A percentile compares a stretch with the other conserved stretches of the same genome.
Conservation (phyloP, 2,888 invertebrate species). For the Lasioglossum vierecki region DNA sequence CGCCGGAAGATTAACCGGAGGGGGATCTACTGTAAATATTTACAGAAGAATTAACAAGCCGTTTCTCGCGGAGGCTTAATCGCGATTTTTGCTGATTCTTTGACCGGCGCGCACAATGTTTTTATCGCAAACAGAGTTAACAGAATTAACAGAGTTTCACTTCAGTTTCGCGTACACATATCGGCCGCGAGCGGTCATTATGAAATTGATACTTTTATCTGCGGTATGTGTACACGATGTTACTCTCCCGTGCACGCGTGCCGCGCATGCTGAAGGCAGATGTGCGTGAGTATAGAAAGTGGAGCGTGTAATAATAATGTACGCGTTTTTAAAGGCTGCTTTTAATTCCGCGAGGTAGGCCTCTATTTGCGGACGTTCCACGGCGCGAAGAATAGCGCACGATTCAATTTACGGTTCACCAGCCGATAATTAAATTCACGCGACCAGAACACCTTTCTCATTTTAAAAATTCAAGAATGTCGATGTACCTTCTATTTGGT, state of each 20-base stretch:
- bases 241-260: conserved; percentile 35
- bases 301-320: conserved; percentile 51
- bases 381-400: background rate
- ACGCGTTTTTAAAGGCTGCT: conserved; percentile 34
- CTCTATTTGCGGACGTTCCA: background rate
- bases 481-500: too few relatives aligned
- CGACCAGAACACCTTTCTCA: background rate
- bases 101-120: background rate
- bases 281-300: conserved; percentile 48
- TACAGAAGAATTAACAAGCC: background rate
- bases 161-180: background rate
- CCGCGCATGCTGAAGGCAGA: conserved; percentile 44
- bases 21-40: conserved; percentile 5
- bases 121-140: conserved; percentile 20
- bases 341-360: conserved; percentile 20
- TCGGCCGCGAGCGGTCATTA: conserved; percentile 28
- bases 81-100: background rate
- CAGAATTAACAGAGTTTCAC: background rate
- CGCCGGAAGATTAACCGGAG: background rate
- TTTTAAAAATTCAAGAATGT: too few relatives aligned
- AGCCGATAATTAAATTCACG: background rate
- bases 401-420: background rate
- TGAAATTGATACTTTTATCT: conserved; percentile 58
- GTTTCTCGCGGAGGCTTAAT: background rate
- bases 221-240: conserved; percentile 29